Conservation (phyloP, 2,888 invertebrate genomes). For the Synergus gifuensis region DNA sequence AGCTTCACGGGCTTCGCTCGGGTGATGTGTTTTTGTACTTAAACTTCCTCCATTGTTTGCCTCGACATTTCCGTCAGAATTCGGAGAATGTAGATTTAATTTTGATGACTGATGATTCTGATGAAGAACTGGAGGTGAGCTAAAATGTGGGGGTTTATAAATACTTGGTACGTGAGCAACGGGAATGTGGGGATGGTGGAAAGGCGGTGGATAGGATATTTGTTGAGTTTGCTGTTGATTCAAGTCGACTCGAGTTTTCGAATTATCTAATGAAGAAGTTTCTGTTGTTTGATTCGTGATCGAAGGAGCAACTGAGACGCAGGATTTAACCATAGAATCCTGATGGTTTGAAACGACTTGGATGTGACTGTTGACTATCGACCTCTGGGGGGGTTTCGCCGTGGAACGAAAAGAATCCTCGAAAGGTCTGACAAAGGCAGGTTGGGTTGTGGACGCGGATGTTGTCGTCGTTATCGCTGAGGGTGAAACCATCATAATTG, state of each 20-base stretch:
- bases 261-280: slow-evolving; percentile 29
- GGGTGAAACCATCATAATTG: slow-evolving; percentile 33
- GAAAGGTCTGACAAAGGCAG: slow-evolving; percentile 75
- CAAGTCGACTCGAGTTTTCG: slow-evolving; percentile 44
- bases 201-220: slow-evolving; percentile 64
- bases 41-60: slow-evolving; percentile 44
- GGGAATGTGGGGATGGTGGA: slow-evolving; percentile 70
- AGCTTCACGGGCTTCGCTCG: slow-evolving; percentile 52
- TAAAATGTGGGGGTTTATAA: slow-evolving; percentile 69
- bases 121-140: slow-evolving; percentile 50
- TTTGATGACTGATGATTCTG: slow-evolving; percentile 48
- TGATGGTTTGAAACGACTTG: slow-evolving; percentile 68
- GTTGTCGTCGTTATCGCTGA: slow-evolving; percentile 47
- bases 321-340: slow-evolving; percentile 60
- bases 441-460: slow-evolving; percentile 60
- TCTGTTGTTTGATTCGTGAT: slow-evolving; percentile 29
- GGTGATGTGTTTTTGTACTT: slow-evolving; percentile 52
- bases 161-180: slow-evolving; percentile 67
- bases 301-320: slow-evolving; percentile 40
- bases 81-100: slow-evolving; percentile 37
- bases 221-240: slow-evolving; percentile 54
- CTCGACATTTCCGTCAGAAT: slow-evolving; percentile 20
- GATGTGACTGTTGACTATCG: slow-evolving; percentile 66
- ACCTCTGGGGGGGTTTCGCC: slow-evolving; percentile 67
- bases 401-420: slow-evolving; percentile 74